These are phyloP conservation scores for Premnoplex brunnescens DNA, from an alignment of 2,797 vertebrate genomes.

Conservation along the genomic window DNA sequence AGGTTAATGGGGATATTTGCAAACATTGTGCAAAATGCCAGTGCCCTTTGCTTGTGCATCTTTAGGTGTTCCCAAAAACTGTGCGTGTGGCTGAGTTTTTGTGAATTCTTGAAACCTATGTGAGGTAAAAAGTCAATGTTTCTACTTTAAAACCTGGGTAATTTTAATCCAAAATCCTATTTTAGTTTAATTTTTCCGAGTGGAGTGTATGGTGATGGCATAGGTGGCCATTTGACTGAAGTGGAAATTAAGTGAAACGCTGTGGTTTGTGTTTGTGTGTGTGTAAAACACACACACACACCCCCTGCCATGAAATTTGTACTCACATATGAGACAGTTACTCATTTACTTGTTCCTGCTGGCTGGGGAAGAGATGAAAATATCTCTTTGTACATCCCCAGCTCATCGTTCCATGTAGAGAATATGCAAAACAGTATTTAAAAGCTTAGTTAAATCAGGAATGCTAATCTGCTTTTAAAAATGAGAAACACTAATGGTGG, in stretches of 20 bases:
- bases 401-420: background rate
- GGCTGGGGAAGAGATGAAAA: background rate
- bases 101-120: accelerated
- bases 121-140: accelerated
- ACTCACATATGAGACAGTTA: background rate
- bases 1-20: background rate
- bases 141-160: background rate
- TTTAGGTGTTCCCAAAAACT: background rate
- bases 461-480: constrained; percentile 18
- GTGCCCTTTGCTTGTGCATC: accelerated
- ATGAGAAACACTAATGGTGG: background rate
- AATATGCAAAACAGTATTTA: constrained; percentile 6
- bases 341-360: background rate
- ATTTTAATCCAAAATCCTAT: background rate
- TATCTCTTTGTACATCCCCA: background rate
- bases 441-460: constrained; percentile 37
- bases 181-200: background rate
- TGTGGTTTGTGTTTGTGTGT: accelerated
- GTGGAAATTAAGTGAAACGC: background rate
- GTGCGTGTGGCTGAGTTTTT: background rate
- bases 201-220: background rate
- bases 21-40: background rate
- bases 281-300: background rate
- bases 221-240: background rate
- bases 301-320: too few species aligned